Base-by-base conservation (phyloP, 2,888 invertebrate genomes). In the Sminthurides aquaticus region DNA sequence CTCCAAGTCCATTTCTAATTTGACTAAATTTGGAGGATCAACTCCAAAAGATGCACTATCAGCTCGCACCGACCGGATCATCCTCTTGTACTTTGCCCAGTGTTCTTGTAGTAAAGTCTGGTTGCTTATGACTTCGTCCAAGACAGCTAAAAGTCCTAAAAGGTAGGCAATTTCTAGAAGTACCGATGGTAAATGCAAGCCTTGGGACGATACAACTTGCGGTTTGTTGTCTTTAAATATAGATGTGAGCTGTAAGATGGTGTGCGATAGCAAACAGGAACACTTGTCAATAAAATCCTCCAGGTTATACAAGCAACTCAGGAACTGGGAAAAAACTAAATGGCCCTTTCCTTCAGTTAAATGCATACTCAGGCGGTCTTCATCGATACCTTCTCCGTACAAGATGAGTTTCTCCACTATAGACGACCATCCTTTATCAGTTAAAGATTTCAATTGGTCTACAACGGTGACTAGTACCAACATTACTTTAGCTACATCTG, bases 51-150 rank as follows among this genome's bases (percentile, higher is more conserved):
- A 82, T 34, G 82, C 78, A 29, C 86, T 83, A 76, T 85, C 85
- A 70, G 86, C 85, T 63, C 84, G 81, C 29, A 88, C 83, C 29
- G 86, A 84, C 72, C 86, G 85, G 0, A 93, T 80, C 76, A 86
- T 85, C 78, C 89, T 85, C 76, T 86, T 85, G 76, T 91, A 94
- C 28, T 85, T 81, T 61, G 83, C 83, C 91, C 92, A 94, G 77
- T 89, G 88, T 75, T 86, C 80, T 61, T 83, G 80, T 57, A 87
- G 80, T 1, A 82, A 78, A 0, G 81, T 79, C 67, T 85, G 84
- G 60, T 79, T 79, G 55, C 81, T 81, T 43, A 88, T 79, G 24
- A 88, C 79, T 75, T 83, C 83, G 76, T 93, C 92, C 64, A 93
- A 79, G 18, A 81, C 81, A n/a, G 83, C 78, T 48, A 84, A 75